Evolutionary conservation across 2,888 invertebrate species (phyloP), one percentile per base, ranked within the genome.

Genomic region (Leptarthrus brevirostris): DNA sequence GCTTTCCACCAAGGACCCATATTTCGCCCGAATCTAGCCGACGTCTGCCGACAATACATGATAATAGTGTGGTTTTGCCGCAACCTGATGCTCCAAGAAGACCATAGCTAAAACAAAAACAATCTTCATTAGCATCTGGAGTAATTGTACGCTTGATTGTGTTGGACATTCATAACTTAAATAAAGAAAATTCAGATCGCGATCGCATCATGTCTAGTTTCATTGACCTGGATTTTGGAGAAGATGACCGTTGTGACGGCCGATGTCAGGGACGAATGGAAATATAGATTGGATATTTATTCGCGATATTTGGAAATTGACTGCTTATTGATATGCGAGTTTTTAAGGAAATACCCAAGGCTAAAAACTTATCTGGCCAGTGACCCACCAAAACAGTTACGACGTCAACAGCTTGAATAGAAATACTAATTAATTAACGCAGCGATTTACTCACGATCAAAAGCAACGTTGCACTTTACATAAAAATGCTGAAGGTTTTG

Each of bases 1-100:
- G 97, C 80, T 91, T 92, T 20, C 94, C 93, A 0, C 97, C 97
- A 70, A 97, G 89, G 40, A 97, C 96, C 87, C 91, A 92, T 79
- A 97, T 93, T 83, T 94, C 93, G 3, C 97, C 97, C 1, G 91
- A 89, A 85, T 96, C 93, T 69, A 96, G 86, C 79, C 92, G 89
- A 80, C 95, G 89, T 72, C 96, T 88, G 2, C 97, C 97, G 20
- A 97, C 95, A 80, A 97, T 93, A 85, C 96, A 96, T 56, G 95
- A 93, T 3, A 97, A 89, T 12, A 97, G 87, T 0, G 97, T 97
- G 2, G 97, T 97, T 86, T 97, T 97, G n/a, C 96, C 96, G 83
- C 97, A 97, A 34, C 97, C 97, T 75, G 96, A 96, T 5, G 97
- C 96, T 22, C 97, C 97, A 44, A 97, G 87, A 8, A 97, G 88